phyloP scores from a whole-genome alignment of 2,888 invertebrate species.

The Norana najaformis region DNA sequence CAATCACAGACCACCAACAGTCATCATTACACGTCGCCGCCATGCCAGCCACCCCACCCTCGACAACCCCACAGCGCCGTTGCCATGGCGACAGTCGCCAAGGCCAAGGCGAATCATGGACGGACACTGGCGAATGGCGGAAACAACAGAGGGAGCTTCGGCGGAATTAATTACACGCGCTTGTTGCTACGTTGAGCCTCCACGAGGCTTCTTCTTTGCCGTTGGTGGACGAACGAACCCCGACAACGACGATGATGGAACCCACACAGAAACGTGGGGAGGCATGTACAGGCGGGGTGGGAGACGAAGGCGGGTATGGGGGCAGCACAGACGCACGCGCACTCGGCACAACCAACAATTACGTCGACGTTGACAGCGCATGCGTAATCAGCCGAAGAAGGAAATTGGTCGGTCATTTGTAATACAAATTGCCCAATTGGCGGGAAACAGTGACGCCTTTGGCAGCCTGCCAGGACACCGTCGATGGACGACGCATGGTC shows the following conservation, averaged over 20 bases:
- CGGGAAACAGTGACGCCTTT: not conserved
- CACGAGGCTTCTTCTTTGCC: not conserved
- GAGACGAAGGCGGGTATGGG: not conserved
- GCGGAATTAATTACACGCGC: not conserved
- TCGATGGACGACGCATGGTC: not conserved
- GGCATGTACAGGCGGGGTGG: not conserved
- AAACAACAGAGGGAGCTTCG: not conserved
- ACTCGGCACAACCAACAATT: not conserved
- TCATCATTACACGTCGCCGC: not conserved
- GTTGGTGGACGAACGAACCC: not conserved
- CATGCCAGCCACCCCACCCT: not conserved
- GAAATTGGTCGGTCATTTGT: slow-evolving; percentile 13
- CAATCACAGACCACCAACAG: not conserved
- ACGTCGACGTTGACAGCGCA: not conserved
- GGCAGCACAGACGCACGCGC: not conserved
- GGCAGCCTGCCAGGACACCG: not conserved
- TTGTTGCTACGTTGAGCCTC: not conserved
- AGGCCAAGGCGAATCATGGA: not conserved
- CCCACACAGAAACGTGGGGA: not conserved
- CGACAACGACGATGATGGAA: no score
- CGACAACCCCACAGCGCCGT: slow-evolving; percentile 6
- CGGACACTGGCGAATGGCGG: not conserved
- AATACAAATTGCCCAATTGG: not conserved
- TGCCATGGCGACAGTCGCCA: not conserved
- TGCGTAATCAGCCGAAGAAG: not conserved